Evolutionary conservation across 2,888 invertebrate species (phyloP), one percentile per base, ranked within the genome.

Genomic region (Rhodophaea formosa): DNA sequence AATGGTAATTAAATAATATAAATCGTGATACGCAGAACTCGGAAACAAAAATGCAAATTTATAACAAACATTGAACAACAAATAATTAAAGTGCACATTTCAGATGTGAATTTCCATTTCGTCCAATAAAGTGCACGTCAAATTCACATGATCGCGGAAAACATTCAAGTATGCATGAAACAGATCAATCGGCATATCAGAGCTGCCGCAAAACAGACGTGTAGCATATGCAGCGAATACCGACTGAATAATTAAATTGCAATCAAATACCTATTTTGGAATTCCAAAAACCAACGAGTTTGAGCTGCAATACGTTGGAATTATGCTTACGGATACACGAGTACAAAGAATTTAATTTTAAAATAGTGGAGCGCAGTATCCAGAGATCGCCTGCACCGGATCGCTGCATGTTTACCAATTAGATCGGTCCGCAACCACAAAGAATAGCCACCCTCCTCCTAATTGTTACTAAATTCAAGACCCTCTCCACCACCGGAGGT

Each of bases 301-400:
- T 72, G 69, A 70, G 70, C 75, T 75, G 67, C 63, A 71, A 69
- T 79, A 71, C 71, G 70, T 68, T 72, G 74, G 78, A 81, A 82
- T 82, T 79, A 81, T 78, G 79, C 80, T 80, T 77, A 72, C 74
- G 75, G 80, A 84, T 83, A 79, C 84, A 82, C 80, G 80, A 84
- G 75, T 77, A 67, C 72, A 80, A 87, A 84, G 86, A 88, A 86
- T 88, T 88, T 87, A 75, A 88, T 88, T 88, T 84, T 74, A 84
- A 86, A 86, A 84, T 84, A 80, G 80, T 83, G 67, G 68, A 73
- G 80, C 82, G 66, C 68, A 72, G 70, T 69, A 74, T 64, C 74
- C 67, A 72, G 65, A 71, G 74, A 77, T 80, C 75, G 72, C 70
- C 69, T 61, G 75, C 77, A 75, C 71, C 75, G 69, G 74, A 75